Evolutionary conservation across 1,140 invertebrate genomes (phyloP).

Genomic region (Archivesica marissinica): DNA sequence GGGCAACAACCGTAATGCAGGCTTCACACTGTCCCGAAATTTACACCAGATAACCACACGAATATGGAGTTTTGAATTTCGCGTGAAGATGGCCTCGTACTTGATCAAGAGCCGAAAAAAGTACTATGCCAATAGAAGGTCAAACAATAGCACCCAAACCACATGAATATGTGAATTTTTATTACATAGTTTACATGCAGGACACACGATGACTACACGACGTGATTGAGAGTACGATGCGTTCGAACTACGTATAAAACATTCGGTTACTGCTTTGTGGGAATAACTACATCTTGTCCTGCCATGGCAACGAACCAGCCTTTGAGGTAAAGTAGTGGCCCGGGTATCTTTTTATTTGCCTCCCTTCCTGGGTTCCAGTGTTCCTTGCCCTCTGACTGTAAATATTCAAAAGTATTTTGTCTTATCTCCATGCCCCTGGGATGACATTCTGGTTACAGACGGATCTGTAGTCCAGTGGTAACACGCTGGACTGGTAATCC

Average conservation of each 20-base stretch:
- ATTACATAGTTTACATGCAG: too few species aligned
- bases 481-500: too few species aligned
- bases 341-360: slow-evolving; percentile 34
- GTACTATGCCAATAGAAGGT: too few species aligned
- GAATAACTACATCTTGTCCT: slow-evolving; percentile 33
- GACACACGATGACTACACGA: not conserved
- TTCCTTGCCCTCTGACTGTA: slow-evolving; percentile 36
- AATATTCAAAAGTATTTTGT: slow-evolving; percentile 57
- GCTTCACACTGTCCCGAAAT: not conserved
- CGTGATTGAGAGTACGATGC: slow-evolving; percentile 33
- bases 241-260: slow-evolving; percentile 16
- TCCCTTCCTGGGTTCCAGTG: slow-evolving; percentile 28
- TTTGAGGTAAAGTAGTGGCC: slow-evolving; percentile 45
- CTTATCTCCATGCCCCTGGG: slow-evolving; percentile 51
- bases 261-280: slow-evolving; percentile 3
- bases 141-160: too few species aligned
- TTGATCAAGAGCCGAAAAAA: not conserved
- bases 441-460: slow-evolving; percentile 46
- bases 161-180: too few species aligned
- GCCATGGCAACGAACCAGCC: slow-evolving; percentile 38
- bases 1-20: too few species aligned
- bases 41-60: not conserved
- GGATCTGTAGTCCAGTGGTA: too few species aligned
- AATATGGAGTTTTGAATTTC: not conserved
- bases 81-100: not conserved